These are phyloP conservation scores for Brachypodius melanocephalos DNA, from an alignment of 2,113 vertebrate species.

Conservation along the genomic window DNA sequence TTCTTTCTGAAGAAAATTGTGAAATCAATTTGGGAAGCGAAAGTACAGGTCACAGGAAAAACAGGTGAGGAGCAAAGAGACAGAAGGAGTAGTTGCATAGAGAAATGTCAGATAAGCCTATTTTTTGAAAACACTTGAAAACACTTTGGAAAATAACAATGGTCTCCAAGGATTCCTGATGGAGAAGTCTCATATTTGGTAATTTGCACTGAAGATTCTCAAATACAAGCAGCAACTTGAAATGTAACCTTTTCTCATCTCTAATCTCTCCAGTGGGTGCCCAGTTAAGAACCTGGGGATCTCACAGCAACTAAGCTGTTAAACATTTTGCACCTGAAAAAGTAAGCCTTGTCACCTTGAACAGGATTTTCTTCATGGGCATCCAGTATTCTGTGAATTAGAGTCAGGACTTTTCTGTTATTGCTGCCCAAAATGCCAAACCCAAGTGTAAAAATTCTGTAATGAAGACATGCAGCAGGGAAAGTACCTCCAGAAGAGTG, in stretches of 20 bases:
- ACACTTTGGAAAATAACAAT: slow-evolving; percentile 24
- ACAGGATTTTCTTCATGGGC: not conserved
- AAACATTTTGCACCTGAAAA: slow-evolving; percentile 1
- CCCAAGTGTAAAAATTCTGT: not conserved
- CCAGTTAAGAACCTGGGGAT: not conserved
- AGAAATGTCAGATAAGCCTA: not conserved
- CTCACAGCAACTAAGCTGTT: not conserved
- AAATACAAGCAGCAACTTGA: not conserved
- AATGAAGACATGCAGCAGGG: not conserved
- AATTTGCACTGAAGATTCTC: slow-evolving; percentile 11
- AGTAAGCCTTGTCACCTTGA: not conserved
- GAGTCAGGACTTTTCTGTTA: not conserved
- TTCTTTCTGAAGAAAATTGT: not conserved
- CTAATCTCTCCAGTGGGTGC: not conserved
- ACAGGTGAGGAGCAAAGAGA: not conserved
- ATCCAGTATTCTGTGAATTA: not conserved
- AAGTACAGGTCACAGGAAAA: not conserved
- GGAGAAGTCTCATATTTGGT: not conserved
- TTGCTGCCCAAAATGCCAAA: not conserved
- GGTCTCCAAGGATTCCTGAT: slow-evolving; percentile 18
- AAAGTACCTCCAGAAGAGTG: not conserved
- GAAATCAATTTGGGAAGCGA: slow-evolving; percentile 9
- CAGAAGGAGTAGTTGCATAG: not conserved
- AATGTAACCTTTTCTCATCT: slow-evolving; percentile 28
- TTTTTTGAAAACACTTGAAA: slow-evolving; percentile 33